Evolutionary conservation across 2,113 vertebrate species (phyloP).

Genomic region (Hydrolagus affinis): DNA sequence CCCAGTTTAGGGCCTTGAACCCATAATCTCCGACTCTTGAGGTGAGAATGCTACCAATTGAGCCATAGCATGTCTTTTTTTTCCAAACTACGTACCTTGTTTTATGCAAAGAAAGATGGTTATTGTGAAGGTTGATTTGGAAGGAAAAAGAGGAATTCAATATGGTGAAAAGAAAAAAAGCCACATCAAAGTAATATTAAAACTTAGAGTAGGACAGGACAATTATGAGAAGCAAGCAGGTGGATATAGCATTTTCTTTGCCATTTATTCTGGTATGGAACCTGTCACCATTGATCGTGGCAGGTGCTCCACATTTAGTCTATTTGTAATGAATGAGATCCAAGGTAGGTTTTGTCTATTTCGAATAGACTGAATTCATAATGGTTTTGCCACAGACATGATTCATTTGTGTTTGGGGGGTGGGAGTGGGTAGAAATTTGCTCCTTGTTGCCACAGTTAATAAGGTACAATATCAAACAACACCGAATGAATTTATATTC

Average conservation of each 20-base stretch:
- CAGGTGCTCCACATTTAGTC: no score
- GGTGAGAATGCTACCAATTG: no score
- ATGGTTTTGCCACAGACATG: background rate
- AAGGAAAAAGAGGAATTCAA: no score
- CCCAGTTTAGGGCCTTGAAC: no score
- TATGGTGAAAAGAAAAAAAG: background rate
- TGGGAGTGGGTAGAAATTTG: background rate
- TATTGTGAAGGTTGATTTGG: no score
- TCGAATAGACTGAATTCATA: background rate
- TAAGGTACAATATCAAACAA: background rate
- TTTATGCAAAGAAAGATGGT: no score
- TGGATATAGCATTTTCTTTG: background rate
- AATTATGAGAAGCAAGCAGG: background rate
- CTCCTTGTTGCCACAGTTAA: background rate
- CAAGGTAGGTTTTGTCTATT: background rate
- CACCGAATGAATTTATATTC: background rate
- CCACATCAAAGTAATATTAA: background rate
- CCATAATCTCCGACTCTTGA: no score
- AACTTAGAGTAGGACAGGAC: background rate
- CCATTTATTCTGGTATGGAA: background rate
- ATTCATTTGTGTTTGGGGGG: background rate
- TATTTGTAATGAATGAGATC: background rate
- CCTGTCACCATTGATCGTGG: background rate
- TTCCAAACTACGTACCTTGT: no score
- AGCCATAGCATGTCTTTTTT: no score